Conservation (phyloP, 2,888 invertebrate species). For the Apotomis capreana region DNA sequence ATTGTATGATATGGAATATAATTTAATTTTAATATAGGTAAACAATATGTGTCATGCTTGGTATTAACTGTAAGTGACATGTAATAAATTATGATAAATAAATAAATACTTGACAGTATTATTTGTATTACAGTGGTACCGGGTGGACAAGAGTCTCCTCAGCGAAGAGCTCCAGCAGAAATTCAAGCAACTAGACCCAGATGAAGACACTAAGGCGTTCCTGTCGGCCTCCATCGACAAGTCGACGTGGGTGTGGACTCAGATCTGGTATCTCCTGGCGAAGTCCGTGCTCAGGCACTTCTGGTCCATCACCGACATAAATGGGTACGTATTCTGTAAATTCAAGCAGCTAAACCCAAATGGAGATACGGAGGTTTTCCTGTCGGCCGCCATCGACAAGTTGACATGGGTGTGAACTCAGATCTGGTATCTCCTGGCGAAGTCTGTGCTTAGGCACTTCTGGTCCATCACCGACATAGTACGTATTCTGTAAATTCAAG, state of each 20-base stretch:
- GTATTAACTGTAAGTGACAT: too few relatives aligned
- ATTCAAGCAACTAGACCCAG: constrained; percentile 87
- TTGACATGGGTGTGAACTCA: constrained; percentile 94
- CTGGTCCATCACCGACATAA: constrained; percentile 97
- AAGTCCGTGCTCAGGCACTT: constrained; percentile 93
- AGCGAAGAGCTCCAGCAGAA: constrained; percentile 80
- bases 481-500: constrained; percentile 84
- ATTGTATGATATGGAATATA: too few relatives aligned
- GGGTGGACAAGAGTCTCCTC: constrained; percentile 82
- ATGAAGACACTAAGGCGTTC: constrained; percentile 89
- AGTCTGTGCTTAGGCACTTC: constrained; percentile 93
- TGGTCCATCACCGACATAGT: constrained; percentile 97
- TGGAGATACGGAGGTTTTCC: constrained; percentile 88
- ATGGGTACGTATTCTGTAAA: constrained; percentile 88
- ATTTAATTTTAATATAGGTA: too few relatives aligned
- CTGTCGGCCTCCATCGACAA: constrained; percentile 89
- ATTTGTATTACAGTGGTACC: constrained; percentile 87
- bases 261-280: constrained; percentile 94
- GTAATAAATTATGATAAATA: too few relatives aligned
- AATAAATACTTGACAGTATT: background rate
- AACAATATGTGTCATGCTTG: too few relatives aligned
- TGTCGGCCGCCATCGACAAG: constrained; percentile 89
- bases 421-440: constrained; percentile 90
- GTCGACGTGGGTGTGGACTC: constrained; percentile 93
- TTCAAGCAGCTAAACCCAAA: constrained; percentile 88